Percentiles rank a stretch among this genome's conserved stretches.
Conservation (phyloP, 2,888 invertebrate species). For the Notodonta dromedarius region DNA sequence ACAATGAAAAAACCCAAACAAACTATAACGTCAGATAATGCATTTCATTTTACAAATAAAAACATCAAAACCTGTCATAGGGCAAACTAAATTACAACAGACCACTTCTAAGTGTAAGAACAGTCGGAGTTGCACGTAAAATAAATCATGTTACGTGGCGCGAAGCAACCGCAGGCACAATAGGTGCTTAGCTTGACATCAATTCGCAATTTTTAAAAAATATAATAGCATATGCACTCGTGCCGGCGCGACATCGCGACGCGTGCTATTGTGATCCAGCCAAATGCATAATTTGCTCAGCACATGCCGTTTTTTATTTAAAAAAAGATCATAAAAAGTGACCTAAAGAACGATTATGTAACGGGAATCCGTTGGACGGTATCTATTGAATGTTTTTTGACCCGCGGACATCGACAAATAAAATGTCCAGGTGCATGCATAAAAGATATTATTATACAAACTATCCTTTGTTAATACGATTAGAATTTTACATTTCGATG, state of each 20-base stretch:
- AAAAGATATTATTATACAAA: conserved; percentile 60
- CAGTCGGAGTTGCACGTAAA: conserved; percentile 25
- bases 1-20: too few species aligned
- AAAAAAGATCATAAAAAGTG: conserved; percentile 70
- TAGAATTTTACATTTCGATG: conserved; percentile 37
- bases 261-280: conserved; percentile 74
- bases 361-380: conserved; percentile 72
- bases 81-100: conserved; percentile 28
- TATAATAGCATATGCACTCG: conserved; percentile 60
- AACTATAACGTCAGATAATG: too few species aligned
- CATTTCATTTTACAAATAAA: background rate
- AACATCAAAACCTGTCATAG: conserved; percentile 27
- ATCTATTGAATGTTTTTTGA: conserved; percentile 76
- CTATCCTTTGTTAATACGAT: conserved; percentile 45
- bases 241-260: conserved; percentile 56
- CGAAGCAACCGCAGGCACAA: conserved; percentile 62
- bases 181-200: conserved; percentile 66
- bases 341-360: conserved; percentile 72
- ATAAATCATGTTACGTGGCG: conserved; percentile 53
- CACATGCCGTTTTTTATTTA: conserved; percentile 76
- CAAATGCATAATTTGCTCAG: conserved; percentile 81
- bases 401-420: conserved; percentile 73
- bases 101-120: conserved; percentile 10
- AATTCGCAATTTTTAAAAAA: conserved; percentile 68
- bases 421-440: conserved; percentile 76